Evolutionary conservation across 2,888 invertebrate genomes (phyloP), one percentile per base, ranked within the genome.

Genomic region (Brassicogethes aeneus): DNA sequence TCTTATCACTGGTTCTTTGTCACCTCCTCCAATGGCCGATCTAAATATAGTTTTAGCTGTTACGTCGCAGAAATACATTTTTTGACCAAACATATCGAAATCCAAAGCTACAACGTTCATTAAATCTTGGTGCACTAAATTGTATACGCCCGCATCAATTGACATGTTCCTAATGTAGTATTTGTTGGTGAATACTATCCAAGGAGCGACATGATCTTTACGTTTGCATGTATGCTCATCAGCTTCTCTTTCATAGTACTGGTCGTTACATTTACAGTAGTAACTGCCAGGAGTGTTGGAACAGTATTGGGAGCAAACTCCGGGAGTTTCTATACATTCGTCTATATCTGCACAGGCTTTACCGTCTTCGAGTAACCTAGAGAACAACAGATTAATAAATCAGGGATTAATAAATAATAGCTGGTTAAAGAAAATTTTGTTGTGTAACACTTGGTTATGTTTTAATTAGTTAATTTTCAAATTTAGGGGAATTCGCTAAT

Each of bases 121-220:
- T 15, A 97, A 77, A 61, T 96, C 96, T 66, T 94, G 93, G 58
- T 93, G 90, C 57, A 94, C 82, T 12, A 94, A 73, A 57, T 82
- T 86, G 63, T 95, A 95, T 7, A 78, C 71, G 2, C 76, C 70
- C 0, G 92, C 96, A 62, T 96, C 95, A 0, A 82, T 76, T 0
- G 94, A 90, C 82, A 99, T 88, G 59, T 96, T 95, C 39, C 97
- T 76, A 2, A 99, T 85, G 67, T 99, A 99, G 66, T 97, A 97
- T 60, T 95, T 93, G 64, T 99, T 99, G 10, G 94, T 92, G 63
- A 96, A 92, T 39, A 96, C 77, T 12, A 95, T 68, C 91, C 92
- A 96, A 0, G 94, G 90, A 17, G 77, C 70, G 2, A 73, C 76
- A 53, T 77, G 77, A 57, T 95, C 93, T 54, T 82, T 81, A 29